Evolutionary conservation across 2,888 invertebrate species (phyloP), one percentile per base, ranked within the genome.

Genomic region (Cacoxenus indagator): DNA sequence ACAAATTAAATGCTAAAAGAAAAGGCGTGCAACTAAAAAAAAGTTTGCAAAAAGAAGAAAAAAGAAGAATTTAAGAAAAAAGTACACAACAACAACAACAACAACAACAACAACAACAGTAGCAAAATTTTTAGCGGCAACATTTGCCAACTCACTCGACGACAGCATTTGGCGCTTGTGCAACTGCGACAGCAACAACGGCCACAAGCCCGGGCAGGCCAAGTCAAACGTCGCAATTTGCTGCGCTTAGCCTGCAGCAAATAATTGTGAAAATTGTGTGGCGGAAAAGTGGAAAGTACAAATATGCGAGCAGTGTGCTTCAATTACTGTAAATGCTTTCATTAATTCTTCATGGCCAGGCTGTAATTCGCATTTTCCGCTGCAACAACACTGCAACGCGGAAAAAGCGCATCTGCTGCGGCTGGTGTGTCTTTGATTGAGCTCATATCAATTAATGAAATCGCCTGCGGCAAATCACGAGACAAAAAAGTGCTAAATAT

Each of bases 241-340:
- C 51, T 51, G 11, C 1, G 22, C 24, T 22, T 11, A 51, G 51
- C 22, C 14, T 43, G 45, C 11, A 43, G 68, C 62, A 67, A 65
- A 61, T 65, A 29, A 31, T 69, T 69, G 67, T 66, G 62, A 62
- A 70, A 71, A 67, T 70, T 70, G 70, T 70, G 68, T 59, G 14
- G 72, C 59, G 66, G 74, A 57, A 73, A 70, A 69, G 75, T 73
- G 75, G 69, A 75, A 78, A 79, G 75, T 72, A 74, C 72, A 51
- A 19, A 5, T 6, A 51, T 22, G 51, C 22, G 51, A 61, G 61
- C 62, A 45, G 66, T 26, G 66, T 62, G 48, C 62, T 31, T 80
- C 75, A 77, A 82, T 80, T 80, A 83, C 76, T 74, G 74, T 65
- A 76, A 81, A 77, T 75, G 73, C 68, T 70, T 70, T 51, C 65